Percentiles rank a stretch among this genome's conserved stretches.
These are phyloP conservation scores for Tipula unca DNA, from an alignment of 2,888 invertebrate genomes.

Conservation along the genomic window DNA sequence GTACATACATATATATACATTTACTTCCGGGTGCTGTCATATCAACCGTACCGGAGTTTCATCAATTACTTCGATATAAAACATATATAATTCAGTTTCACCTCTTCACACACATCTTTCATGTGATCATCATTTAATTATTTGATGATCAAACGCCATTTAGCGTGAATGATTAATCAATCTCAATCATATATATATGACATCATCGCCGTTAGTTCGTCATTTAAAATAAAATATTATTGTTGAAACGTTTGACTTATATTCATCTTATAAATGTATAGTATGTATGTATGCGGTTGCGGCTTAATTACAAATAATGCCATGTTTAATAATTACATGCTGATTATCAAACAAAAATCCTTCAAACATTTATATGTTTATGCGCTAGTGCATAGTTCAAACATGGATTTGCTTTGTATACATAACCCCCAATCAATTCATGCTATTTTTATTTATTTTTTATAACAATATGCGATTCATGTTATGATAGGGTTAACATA, in stretches of 20 bases:
- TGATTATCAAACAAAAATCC: background rate
- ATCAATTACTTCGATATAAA: background rate
- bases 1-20: constrained; percentile 27
- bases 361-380: background rate
- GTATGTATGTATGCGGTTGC: background rate
- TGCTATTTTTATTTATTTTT: too few relatives aligned
- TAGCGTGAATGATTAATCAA: background rate
- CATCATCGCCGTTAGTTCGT: background rate
- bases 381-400: background rate
- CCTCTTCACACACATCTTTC: background rate
- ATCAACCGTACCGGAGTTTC: too few relatives aligned
- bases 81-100: too few relatives aligned
- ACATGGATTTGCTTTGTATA: background rate
- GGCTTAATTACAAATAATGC: background rate
- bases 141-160: background rate
- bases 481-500: background rate
- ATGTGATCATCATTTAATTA: background rate
- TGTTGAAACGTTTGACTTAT: background rate
- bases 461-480: background rate
- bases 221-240: background rate
- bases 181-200: background rate
- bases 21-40: background rate
- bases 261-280: background rate
- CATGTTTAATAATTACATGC: background rate
- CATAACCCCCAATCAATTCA: background rate